phyloP scores from a whole-genome alignment of 2,797 vertebrate genomes.

The Poecilia velifera region DNA sequence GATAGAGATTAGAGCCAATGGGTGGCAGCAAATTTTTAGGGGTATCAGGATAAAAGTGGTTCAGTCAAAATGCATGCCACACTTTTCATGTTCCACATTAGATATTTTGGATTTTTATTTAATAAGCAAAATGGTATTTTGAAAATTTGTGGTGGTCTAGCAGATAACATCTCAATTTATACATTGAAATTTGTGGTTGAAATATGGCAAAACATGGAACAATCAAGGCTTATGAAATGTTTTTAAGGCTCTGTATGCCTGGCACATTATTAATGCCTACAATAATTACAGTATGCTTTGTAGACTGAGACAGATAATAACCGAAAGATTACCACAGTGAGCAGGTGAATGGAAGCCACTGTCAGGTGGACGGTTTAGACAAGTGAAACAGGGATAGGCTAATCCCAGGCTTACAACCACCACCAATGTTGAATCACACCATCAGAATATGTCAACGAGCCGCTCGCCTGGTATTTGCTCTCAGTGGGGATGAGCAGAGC shows the following conservation, averaged over 20 bases:
- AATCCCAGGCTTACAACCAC: conserved; percentile 68
- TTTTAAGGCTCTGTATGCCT: background rate
- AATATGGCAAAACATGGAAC: background rate
- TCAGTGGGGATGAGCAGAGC: conserved; percentile 50
- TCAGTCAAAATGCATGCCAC: background rate
- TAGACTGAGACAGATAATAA: conserved; percentile 7
- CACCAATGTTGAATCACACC: conserved; percentile 64
- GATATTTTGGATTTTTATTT: conserved; percentile 2
- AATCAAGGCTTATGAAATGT: background rate
- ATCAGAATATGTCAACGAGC: conserved; percentile 63
- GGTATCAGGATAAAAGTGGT: background rate
- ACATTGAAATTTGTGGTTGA: background rate
- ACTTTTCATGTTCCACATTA: background rate
- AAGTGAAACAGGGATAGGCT: conserved; percentile 45
- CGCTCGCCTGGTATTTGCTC: conserved; percentile 55
- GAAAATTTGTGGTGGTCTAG: background rate
- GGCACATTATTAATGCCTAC: conserved; percentile 15
- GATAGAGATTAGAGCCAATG: too few species aligned
- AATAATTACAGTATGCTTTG: conserved; percentile 29
- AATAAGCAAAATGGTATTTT: conserved; percentile 3
- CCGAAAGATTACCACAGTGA: conserved; percentile 34
- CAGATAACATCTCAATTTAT: background rate
- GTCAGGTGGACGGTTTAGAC: conserved; percentile 49
- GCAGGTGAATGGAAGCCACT: conserved; percentile 43
- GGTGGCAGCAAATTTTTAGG: background rate